A percentile compares a stretch with the other conserved stretches of the same genome.
phyloP scores from a whole-genome alignment of 2,797 vertebrate genomes.

The Botia kubotai region DNA sequence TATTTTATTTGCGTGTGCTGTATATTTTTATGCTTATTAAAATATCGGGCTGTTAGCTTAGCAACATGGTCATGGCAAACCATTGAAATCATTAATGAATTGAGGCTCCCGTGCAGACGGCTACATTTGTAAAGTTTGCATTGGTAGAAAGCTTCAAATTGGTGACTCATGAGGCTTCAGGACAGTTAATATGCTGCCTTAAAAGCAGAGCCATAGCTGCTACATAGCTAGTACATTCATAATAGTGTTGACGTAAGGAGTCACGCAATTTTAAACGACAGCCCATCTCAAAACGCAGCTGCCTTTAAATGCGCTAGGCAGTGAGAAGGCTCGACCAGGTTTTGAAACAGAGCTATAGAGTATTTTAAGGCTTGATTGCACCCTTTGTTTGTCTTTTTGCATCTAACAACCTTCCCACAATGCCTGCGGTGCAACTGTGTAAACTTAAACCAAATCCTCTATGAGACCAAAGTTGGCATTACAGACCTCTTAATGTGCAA shows the following conservation, averaged over 20 bases:
- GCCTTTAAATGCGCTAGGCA: background rate
- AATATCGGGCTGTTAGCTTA: background rate
- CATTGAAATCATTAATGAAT: no score
- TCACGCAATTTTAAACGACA: background rate
- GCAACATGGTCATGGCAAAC: no score
- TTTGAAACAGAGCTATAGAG: background rate
- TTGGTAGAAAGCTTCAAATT: no score
- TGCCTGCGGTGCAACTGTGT: slow-evolving; percentile 22
- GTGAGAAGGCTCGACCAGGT: background rate
- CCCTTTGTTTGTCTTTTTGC: background rate
- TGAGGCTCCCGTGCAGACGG: no score
- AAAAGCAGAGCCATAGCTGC: no score
- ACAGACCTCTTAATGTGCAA: slow-evolving; percentile 55
- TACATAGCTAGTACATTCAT: no score
- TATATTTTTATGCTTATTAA: background rate
- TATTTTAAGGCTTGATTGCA: slow-evolving; percentile 2
- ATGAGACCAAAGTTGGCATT: slow-evolving; percentile 47
- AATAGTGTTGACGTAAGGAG: background rate
- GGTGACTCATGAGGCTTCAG: no score
- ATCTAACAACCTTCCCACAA: background rate
- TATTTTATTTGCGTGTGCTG: background rate
- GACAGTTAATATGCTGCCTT: no score
- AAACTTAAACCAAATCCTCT: slow-evolving; percentile 13
- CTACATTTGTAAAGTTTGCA: no score
- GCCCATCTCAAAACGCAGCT: no score